A percentile compares a stretch with the other conserved stretches of the same genome.
Conservation (phyloP, 2,113 vertebrate species). For the Hirundichthys speculiger region DNA sequence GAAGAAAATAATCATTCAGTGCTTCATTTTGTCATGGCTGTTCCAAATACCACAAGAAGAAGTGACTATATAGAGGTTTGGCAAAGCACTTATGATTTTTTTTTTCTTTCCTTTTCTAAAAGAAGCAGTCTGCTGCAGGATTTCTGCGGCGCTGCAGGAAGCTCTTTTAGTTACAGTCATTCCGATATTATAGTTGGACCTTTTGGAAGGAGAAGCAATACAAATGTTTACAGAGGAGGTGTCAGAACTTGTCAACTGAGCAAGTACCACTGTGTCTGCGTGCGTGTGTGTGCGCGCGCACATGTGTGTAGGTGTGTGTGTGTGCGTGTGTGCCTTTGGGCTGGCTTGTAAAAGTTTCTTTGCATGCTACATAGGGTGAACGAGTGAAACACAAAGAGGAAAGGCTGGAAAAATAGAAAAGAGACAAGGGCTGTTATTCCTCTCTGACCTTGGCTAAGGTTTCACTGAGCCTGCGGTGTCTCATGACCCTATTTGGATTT, state of each 20-base stretch:
- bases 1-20: conserved; percentile 26
- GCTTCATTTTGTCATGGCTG: conserved; percentile 19
- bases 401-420: conserved; percentile 44
- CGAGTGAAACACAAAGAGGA: conserved; percentile 23
- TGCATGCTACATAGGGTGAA: conserved; percentile 25
- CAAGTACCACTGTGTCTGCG: conserved; percentile 35
- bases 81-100: conserved; percentile 27
- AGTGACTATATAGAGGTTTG: conserved; percentile 9
- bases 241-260: conserved; percentile 70
- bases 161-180: conserved; percentile 25
- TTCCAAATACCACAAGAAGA: conserved; percentile 18
- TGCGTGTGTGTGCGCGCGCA: conserved; percentile 9
- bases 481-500: conserved; percentile 71
- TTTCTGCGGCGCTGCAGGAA: conserved; percentile 26
- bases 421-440: conserved; percentile 61
- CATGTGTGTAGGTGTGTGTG: conserved; percentile 27
- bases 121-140: conserved; percentile 12
- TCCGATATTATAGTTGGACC: conserved; percentile 39
- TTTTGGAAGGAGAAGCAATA: conserved; percentile 46
- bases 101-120: conserved; percentile 1
- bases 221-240: conserved; percentile 69
- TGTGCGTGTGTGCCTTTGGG: conserved; percentile 43
- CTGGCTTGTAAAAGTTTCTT: conserved; percentile 31
- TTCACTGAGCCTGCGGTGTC: conserved; percentile 69
- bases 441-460: conserved; percentile 78